Evolutionary conservation across 2,888 invertebrate genomes (phyloP), one percentile per base, ranked within the genome.

Genomic region (Cacoxenus indagator): DNA sequence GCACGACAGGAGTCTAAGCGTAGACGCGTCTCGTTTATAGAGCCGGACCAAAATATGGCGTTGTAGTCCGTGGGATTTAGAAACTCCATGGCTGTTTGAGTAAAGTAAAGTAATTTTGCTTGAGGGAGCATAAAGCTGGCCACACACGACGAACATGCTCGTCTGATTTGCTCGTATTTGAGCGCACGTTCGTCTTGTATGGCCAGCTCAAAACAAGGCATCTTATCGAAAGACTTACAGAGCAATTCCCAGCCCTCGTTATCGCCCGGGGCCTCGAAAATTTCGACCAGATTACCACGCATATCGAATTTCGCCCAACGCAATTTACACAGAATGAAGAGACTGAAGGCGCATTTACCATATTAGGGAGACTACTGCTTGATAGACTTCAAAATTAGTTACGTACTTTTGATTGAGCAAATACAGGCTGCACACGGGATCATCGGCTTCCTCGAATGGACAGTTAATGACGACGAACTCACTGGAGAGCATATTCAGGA

Each of bases 401-500:
- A 67, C 74, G 17, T 72, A 88, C 88, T 91, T 92, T 64, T 92
- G 91, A 84, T 94, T 93, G 62, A 93, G 89, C 61, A 95, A 87
- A 78, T 89, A 90, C 0, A 93, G 90, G 0, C 94, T 94, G 27
- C 89, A 90, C 0, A 95, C 92, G 9, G 84, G 82, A 3, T 84
- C 86, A 26, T 89, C 88, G 75, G 90, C 90, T 84, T 90, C 90
- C 80, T 93, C 93, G 19, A 97, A 89, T 0, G 96, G 96, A 85
- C 96, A 96, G 54, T 95, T 93, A 66, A 98, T 92, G 0, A 94
- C 91, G 11, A 95, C 91, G 82, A 94, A 96, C 88, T 99, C 98
- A 83, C 97, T 98, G 2, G 98, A 97, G 68, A 98, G 90, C 90
- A 97, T 95, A 84, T 97, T 97, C 22, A 98, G 90, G 2, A 98